Percentiles rank a stretch among this genome's conserved stretches.
phyloP scores from a whole-genome alignment of 2,888 invertebrate genomes.

The Cerastis leucographa region DNA sequence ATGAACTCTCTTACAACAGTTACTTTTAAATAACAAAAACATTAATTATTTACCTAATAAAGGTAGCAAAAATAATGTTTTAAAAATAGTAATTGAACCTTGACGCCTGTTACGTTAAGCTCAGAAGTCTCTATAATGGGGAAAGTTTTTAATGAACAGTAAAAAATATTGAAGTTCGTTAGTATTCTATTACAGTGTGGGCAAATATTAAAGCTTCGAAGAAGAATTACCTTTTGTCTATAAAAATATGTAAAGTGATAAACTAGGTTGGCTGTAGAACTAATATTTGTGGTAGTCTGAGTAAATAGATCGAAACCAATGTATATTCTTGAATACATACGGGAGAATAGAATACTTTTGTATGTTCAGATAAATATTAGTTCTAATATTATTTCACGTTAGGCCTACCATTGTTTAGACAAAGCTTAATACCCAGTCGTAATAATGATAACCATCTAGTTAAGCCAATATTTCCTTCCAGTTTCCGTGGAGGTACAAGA shows the following conservation, averaged over 20 bases:
- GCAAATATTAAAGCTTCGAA: conserved; percentile 22
- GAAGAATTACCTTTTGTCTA: conserved; percentile 7
- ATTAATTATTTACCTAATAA: conserved; percentile 42
- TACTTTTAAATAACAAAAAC: conserved; percentile 62
- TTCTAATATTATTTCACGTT: not conserved
- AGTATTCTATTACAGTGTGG: conserved; percentile 21
- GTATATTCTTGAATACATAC: not conserved
- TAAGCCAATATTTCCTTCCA: not conserved
- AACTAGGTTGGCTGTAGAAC: not conserved
- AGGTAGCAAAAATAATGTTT: conserved; percentile 21
- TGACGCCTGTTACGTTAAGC: conserved; percentile 15
- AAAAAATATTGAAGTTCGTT: conserved; percentile 25
- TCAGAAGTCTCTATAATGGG: not conserved
- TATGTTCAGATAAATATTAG: not conserved
- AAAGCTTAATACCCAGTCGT: not conserved
- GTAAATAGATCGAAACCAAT: not conserved
- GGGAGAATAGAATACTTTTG: not conserved
- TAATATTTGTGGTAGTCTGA: not conserved
- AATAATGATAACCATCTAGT: not conserved
- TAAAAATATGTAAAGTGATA: not conserved
- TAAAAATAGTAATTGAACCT: conserved; percentile 26
- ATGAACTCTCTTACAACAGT: conserved; percentile 59
- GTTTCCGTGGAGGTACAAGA: not conserved
- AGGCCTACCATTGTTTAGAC: not conserved
- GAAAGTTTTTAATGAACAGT: conserved; percentile 46